Evolutionary conservation across 2,797 vertebrate species (phyloP), one percentile per base, ranked within the genome.

Genomic region (Megaceryle alcyon): DNA sequence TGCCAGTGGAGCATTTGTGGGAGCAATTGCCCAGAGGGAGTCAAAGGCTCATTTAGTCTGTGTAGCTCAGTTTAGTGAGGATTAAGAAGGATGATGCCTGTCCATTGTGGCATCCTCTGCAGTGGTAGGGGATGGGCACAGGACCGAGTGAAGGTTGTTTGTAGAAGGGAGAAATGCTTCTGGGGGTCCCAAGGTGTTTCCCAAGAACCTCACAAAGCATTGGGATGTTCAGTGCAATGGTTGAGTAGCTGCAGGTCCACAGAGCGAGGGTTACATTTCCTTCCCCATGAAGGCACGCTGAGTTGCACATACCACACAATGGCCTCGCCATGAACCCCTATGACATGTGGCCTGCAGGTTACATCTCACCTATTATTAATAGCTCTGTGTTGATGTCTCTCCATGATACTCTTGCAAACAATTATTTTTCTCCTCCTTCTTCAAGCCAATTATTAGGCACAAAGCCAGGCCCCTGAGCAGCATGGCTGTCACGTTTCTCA

Each of bases 401-500:
- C 33, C 18, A 3, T 3, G 59, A 94, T 96, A 88, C 33, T 86
- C 86, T 68, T 17, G 22, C 80, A 91, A 94, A 83, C 70, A 57
- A 37, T 69, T 90, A 88, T 94, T 49, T 95, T 59, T 59, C 28
- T 59, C 15, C 23, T 91, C 37, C 88, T 90, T 87, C 83, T 89
- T 88, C 63, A 79, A 90, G 72, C 10, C 90, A 92, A 12, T 88
- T 90, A 75, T 43, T 6, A 3, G 87, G 76, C 25, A 2, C 75
- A 90, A 84, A 92, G 86, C 41, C 88, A 92, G 88, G 73, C 73
- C 60, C 86, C 72, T 81, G 80, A 88, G 91, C 85, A 81, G 76
- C 29, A 5, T 81, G 90, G 69, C 49, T 78, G 85, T 96, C 93
- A 94, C 76, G 93, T 96, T 91, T 81, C 69, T 83, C 95, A 91